These are phyloP conservation scores for Mobula birostris DNA, from an alignment of 2,113 vertebrate species.

Conservation along the genomic window DNA sequence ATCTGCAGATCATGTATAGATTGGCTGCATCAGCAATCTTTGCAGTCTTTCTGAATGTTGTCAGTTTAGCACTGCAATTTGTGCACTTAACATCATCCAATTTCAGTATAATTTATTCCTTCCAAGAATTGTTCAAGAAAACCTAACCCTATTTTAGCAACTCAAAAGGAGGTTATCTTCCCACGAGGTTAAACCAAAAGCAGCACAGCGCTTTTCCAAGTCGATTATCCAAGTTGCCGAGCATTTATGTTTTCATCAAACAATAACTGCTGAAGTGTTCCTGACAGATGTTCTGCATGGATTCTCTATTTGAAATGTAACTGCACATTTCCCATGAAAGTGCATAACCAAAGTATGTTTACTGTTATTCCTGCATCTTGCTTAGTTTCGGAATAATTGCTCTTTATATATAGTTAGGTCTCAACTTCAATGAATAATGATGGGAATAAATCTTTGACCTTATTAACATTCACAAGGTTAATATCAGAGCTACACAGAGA, in stretches of 20 bases:
- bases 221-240: background rate
- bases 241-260: slow-evolving; percentile 9
- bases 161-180: background rate
- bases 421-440: slow-evolving; percentile 11
- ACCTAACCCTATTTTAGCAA: background rate
- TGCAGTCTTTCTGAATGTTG: background rate
- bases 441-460: slow-evolving; percentile 29
- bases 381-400: background rate
- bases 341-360: background rate
- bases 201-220: too few relatives aligned
- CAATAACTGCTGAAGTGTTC: background rate
- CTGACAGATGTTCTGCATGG: background rate
- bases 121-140: background rate
- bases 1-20: background rate
- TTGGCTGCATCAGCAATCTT: background rate
- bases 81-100: background rate
- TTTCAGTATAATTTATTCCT: background rate
- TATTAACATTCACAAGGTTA: slow-evolving; percentile 31
- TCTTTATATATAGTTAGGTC: slow-evolving; percentile 3
- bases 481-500: slow-evolving; percentile 27
- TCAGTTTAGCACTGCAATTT: background rate
- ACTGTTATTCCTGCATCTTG: background rate
- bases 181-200: background rate
- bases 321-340: too few relatives aligned
- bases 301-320: background rate